Evolutionary conservation across 2,888 invertebrate genomes (phyloP), one percentile per base, ranked within the genome.

Genomic region (Phengaris alcon): DNA sequence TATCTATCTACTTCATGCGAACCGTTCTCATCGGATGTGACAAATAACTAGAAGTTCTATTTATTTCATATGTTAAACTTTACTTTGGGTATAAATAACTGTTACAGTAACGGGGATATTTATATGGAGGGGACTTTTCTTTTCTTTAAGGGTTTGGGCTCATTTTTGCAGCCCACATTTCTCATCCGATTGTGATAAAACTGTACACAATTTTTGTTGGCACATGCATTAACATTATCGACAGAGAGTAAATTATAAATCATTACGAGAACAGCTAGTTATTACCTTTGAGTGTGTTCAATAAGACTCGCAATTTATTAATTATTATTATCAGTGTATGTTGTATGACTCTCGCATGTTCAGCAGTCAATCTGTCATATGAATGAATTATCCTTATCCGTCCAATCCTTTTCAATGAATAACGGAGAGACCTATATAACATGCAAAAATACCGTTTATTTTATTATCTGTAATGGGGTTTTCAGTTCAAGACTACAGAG

Each of bases 321-420:
- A 51, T 72, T 35, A 12, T 72, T 52, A 52, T 72, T 52, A 52
- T 64, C 12, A 72, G 12, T 52, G 54, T 22, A 72, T 54, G 51
- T n/a, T 54, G 52, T 54, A 13, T 72, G 51, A 52, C 72, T 52
- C 52, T 12, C 35, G 72, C 72, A 54, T 69, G 48, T 69, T 69
- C 46, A 69, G 15, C 59, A 72, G 72, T 54, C 72, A 72, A 79
- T 81, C 80, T 86, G 89, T 87, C 86, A 84, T 84, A 84, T 82
- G 84, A 85, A 84, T 86, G 85, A 87, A 85, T 88, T 88, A 87
- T 87, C 90, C 88, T 90, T 89, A 89, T 88, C 88, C 87, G 88
- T 85, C 83, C 84, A 79, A 85, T 86, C 85, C 52, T 64, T 87
- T 83, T 85, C 85, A 86, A 85, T 82, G 85, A 84, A 81, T 92